Percentiles rank a stretch among this genome's conserved stretches.
phyloP scores from a whole-genome alignment of 2,797 vertebrate species.

The Thunnus albacares region DNA sequence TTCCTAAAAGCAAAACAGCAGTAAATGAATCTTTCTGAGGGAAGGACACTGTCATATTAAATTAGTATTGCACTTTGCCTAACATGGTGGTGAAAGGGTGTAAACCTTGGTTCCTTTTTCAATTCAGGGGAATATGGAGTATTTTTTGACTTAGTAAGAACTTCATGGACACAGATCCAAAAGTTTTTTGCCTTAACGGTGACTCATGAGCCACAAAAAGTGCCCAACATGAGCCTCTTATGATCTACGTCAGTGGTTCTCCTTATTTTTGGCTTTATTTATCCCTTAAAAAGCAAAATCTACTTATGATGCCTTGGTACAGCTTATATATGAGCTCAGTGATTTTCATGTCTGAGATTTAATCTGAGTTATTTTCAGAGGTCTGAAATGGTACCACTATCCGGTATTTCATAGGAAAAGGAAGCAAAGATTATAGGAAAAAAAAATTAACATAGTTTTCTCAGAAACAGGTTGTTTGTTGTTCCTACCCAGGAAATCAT shows the following conservation, averaged over 20 bases:
- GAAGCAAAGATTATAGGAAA: neutral
- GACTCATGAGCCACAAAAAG: neutral
- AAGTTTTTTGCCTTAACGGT: neutral
- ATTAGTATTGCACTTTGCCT: constrained; percentile 3
- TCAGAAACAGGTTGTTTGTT: neutral
- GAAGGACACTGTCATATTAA: constrained; percentile 10
- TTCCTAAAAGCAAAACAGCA: constrained; percentile 51
- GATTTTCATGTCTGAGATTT: neutral
- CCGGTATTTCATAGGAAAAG: too few relatives aligned
- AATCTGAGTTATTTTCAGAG: neutral
- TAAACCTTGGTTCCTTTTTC: neutral
- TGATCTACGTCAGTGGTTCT: neutral
- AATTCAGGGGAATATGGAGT: neutral
- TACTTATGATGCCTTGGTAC: too few relatives aligned
- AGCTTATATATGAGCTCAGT: too few relatives aligned
- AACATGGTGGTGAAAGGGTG: neutral
- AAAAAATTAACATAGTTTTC: neutral
- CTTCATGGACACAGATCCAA: neutral
- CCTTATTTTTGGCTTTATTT: too few relatives aligned
- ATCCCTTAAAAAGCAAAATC: too few relatives aligned
- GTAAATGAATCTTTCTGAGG: constrained; percentile 33
- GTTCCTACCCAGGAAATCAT: neutral
- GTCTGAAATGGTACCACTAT: too few relatives aligned
- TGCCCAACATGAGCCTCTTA: neutral
- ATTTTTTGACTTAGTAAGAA: neutral